Evolutionary conservation across 2,797 vertebrate genomes (phyloP).

Genomic region (Anguilla marmorata): DNA sequence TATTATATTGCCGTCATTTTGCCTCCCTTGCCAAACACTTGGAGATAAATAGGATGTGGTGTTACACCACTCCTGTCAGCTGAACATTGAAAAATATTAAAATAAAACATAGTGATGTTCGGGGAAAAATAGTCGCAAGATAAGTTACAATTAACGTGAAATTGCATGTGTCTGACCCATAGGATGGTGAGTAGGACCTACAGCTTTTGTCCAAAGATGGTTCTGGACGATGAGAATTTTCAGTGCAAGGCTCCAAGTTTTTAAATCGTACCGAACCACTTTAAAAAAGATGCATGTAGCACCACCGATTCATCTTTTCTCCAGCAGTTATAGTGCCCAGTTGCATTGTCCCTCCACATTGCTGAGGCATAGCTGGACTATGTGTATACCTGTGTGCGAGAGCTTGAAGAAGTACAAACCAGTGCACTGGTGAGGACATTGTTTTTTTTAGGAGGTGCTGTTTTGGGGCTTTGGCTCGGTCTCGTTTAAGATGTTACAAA

Average conservation of each 20-base stretch:
- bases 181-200: neutral
- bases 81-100: too few relatives aligned
- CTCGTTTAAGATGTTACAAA: neutral
- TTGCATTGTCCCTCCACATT: neutral
- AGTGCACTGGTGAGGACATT: neutral
- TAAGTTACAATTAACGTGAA: neutral
- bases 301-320: neutral
- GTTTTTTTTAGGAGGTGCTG: neutral
- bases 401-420: neutral
- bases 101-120: neutral
- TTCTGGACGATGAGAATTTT: neutral
- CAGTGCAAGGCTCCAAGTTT: neutral
- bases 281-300: neutral
- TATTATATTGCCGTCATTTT: slow-evolving; percentile 59
- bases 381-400: neutral
- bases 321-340: neutral
- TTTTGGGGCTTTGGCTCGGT: neutral
- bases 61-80: neutral
- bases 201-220: neutral
- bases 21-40: slow-evolving; percentile 63
- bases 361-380: neutral
- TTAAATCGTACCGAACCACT: neutral
- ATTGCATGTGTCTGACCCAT: slow-evolving; percentile 17
- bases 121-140: neutral
- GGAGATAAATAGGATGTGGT: neutral